A percentile compares a stretch with the other conserved stretches of the same genome.
Conservation (phyloP, 2,888 invertebrate species). For the Prosopocoilus inquinatus region DNA sequence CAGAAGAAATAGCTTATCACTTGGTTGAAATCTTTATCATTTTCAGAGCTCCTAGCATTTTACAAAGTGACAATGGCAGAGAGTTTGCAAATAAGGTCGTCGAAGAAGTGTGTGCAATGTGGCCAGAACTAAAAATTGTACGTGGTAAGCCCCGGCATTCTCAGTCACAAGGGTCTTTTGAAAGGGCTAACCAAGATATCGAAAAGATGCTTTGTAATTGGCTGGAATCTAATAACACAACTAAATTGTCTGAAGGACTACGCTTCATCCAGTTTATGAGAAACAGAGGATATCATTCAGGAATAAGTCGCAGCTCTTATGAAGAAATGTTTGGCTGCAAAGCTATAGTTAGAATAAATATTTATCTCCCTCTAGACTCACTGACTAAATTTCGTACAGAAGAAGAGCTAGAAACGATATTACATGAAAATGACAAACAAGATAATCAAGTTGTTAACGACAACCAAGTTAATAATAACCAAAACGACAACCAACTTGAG, state of each 20-base stretch:
- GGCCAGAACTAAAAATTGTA: conserved; percentile 39
- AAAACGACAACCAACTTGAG: no score
- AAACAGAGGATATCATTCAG: no score
- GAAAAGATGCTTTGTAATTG: conserved; percentile 35
- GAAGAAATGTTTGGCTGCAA: no score
- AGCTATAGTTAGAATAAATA: no score
- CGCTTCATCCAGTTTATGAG: no score
- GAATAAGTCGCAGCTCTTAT: no score
- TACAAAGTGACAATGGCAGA: conserved; percentile 37
- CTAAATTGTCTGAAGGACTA: conserved; percentile 6
- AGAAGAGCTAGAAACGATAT: no score
- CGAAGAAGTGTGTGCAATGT: conserved; percentile 33
- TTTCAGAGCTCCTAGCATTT: conserved; percentile 4
- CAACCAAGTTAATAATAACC: no score
- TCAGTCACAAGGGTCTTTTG: background rate
- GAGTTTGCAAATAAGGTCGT: conserved; percentile 41
- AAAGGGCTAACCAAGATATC: conserved; percentile 30
- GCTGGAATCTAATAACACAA: conserved; percentile 17
- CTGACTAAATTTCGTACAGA: no score
- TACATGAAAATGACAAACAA: no score
- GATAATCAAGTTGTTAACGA: no score
- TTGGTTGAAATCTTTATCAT: background rate
- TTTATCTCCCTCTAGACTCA: no score
- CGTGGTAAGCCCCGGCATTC: conserved; percentile 38
- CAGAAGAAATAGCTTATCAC: conserved; percentile 10